Base-by-base conservation (phyloP, 2,797 vertebrate genomes). In the Arrhamphus sclerolepis region DNA sequence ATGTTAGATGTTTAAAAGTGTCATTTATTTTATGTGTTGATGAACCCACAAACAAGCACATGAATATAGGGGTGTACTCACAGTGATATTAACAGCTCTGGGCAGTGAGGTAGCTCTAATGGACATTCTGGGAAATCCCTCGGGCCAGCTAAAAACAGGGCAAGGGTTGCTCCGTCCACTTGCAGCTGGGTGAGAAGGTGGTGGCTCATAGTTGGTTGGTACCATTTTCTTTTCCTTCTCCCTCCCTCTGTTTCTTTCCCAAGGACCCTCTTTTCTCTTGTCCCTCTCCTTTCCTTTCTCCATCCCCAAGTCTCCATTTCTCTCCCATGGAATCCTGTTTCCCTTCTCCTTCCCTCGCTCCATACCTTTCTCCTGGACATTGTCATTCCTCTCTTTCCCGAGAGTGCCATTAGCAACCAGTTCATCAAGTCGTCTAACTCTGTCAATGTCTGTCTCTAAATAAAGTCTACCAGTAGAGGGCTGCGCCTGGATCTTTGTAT, bases 31-130 rank as follows among this genome's bases (percentile, higher is more conserved):
- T 26, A 3, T 26, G 24, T 26, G 24, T 26, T 26, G 24, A 26
- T 26, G 4, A 17, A 60, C 22, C 16, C 3, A 16, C 16, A 18
- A 51, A 24, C 1, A 7, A 41, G 6, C 1, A 39, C 1, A 42
- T 47, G 18, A 28, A 6, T 40, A 6, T 14, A 44, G 4, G 34
- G 2, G 4, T 53, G 11, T 70, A 89, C 90, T 90, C 78, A 97
- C 95, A 85, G 76, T 86, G 66, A 81, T 85, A 70, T 86, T 91
- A 59, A 83, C 62, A 52, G 89, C 84, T 79, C 93, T 91, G 56
- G 91, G 91, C 46, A 95, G 78, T 57, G 94, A 94, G 0, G 93
- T 87, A 48, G 93, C 91, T 80, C 90, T 93, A 67, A 90, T 88
- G 9, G 87, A 85, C 73, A 82, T 84, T 73, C 70, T 90, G 0